Evolutionary conservation across 2,113 vertebrate genomes (phyloP).

Genomic region (Merops nubicus): DNA sequence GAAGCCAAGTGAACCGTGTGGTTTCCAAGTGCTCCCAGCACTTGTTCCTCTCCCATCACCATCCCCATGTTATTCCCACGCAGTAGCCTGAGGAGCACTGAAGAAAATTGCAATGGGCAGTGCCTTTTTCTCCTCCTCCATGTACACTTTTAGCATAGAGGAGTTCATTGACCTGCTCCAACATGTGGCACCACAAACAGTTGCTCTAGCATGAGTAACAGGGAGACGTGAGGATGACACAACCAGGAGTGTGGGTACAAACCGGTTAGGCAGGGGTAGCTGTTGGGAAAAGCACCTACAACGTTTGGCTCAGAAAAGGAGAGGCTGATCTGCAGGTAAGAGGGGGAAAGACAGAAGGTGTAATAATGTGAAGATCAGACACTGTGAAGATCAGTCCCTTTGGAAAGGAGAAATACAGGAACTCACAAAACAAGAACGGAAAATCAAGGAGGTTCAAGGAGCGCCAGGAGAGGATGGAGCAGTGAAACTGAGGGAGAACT

Average conservation of each 20-base stretch:
- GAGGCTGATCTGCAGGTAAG: background rate
- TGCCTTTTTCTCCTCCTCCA: background rate
- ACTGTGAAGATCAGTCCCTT: background rate
- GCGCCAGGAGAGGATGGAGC: background rate
- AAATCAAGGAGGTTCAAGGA: background rate
- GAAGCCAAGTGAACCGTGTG: background rate
- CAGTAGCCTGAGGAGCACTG: background rate
- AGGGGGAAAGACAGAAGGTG: background rate
- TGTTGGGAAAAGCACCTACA: background rate
- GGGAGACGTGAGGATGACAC: background rate
- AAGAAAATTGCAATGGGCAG: background rate
- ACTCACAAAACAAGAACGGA: background rate
- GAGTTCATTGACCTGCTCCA: background rate
- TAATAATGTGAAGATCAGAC: background rate
- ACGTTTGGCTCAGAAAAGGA: background rate
- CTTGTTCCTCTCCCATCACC: fast-evolving
- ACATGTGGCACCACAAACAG: background rate
- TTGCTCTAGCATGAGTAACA: background rate
- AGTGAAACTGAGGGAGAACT: background rate
- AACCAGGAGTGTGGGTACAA: background rate
- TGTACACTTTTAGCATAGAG: background rate
- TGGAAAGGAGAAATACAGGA: background rate
- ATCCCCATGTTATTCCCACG: background rate
- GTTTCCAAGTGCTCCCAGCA: background rate
- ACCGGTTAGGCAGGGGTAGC: constrained; percentile 23